These are phyloP conservation scores for Parasteatoda lunata DNA, from an alignment of 2,888 invertebrate species.

Conservation along the genomic window DNA sequence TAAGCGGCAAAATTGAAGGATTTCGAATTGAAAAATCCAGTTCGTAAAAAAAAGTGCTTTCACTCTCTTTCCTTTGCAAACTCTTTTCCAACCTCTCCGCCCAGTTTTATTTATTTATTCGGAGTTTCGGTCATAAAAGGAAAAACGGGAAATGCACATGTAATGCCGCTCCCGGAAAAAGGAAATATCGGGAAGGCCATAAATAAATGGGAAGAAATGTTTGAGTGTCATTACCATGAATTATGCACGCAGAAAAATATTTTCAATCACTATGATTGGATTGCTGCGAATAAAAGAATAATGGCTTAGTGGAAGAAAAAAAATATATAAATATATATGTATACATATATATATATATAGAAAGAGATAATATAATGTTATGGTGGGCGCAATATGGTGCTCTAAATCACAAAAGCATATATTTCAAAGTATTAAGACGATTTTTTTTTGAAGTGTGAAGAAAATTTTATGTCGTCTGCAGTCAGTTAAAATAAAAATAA, in stretches of 20 bases:
- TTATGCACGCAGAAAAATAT: conserved; percentile 52
- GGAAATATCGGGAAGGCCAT: conserved; percentile 46
- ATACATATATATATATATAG: too few relatives aligned
- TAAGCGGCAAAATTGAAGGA: neutral
- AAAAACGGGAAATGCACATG: conserved; percentile 24
- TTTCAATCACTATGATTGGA: conserved; percentile 59
- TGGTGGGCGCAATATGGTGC: conserved; percentile 3
- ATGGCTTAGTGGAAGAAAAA: conserved; percentile 23
- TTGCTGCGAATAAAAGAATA: conserved; percentile 45
- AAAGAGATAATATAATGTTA: conserved; percentile 22
- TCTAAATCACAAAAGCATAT: conserved; percentile 33
- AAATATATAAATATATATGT: too few relatives aligned
- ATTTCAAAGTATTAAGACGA: conserved; percentile 38
- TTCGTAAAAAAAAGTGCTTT: conserved; percentile 24
- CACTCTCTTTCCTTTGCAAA: neutral
- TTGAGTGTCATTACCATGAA: conserved; percentile 63
- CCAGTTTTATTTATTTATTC: neutral
- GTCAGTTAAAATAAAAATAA: too few relatives aligned
- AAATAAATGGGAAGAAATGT: conserved; percentile 56
- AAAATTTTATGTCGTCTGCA: too few relatives aligned
- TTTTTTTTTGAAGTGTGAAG: too few relatives aligned
- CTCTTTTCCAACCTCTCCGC: conserved; percentile 4
- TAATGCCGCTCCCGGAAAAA: conserved; percentile 38
- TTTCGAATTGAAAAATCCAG: conserved; percentile 44
- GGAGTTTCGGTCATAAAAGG: conserved; percentile 29